Evolutionary conservation across 2,888 invertebrate species (phyloP).

Genomic region (Dasysyrphus tricinctus): DNA sequence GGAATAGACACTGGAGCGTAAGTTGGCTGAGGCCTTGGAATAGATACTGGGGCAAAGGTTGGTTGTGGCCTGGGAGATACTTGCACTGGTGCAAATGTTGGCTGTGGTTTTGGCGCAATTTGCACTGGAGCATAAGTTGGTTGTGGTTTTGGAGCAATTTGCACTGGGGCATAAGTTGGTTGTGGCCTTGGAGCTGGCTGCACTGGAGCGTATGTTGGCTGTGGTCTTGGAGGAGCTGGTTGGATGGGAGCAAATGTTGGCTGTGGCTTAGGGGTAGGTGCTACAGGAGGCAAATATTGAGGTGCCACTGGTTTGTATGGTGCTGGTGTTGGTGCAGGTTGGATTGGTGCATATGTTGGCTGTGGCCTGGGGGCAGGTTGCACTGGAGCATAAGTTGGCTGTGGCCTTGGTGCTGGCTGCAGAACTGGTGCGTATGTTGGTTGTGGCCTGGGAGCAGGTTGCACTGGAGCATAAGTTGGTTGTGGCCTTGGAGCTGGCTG

Average conservation of each 20-base stretch:
- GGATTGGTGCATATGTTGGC: not conserved
- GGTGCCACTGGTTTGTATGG: not conserved
- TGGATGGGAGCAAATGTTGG: constrained; percentile 11
- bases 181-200: constrained; percentile 7
- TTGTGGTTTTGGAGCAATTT: not conserved
- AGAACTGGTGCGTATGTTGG: not conserved
- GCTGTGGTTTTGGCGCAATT: not conserved
- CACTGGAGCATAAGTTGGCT: constrained; percentile 17
- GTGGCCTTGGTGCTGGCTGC: constrained; percentile 20
- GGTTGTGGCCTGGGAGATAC: constrained; percentile 9
- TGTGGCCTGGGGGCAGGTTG: constrained; percentile 7
- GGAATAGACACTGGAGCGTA: no score
- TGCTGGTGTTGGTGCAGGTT: constrained; percentile 7
- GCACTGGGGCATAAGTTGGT: constrained; percentile 2
- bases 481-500: constrained; percentile 20
- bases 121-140: not conserved
- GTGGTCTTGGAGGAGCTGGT: not conserved
- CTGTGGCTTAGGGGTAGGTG: constrained; percentile 19
- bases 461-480: constrained; percentile 16
- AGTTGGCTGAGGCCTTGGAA: no score
- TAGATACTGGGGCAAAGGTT: constrained; percentile 2
- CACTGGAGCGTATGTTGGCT: constrained; percentile 16
- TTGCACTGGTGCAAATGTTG: constrained; percentile 17
- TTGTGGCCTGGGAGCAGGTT: constrained; percentile 4
- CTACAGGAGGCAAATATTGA: not conserved